These are phyloP conservation scores for Steinernema carpocapsae DNA, from an alignment of 2,888 invertebrate genomes.

Conservation along the genomic window DNA sequence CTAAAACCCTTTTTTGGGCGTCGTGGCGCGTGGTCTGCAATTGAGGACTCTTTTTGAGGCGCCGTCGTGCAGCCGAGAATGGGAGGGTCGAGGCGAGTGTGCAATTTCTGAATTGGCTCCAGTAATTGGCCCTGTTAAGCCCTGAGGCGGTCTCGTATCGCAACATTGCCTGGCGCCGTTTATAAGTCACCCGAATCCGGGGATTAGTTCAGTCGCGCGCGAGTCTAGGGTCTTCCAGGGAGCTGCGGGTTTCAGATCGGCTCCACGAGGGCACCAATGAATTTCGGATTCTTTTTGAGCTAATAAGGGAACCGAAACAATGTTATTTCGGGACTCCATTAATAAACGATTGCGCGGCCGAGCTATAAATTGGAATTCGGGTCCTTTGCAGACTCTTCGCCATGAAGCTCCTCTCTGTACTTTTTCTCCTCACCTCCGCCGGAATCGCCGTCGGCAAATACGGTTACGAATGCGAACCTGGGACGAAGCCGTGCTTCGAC, in stretches of 20 bases:
- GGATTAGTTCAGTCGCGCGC: too few species aligned
- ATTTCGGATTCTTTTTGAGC: too few species aligned
- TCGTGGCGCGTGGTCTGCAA: background rate
- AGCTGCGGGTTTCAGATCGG: too few species aligned
- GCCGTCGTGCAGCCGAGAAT: background rate
- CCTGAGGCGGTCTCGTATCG: background rate
- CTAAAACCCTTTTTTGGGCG: too few species aligned
- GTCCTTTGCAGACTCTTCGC: background rate
- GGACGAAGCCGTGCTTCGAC: background rate
- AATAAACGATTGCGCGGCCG: background rate
- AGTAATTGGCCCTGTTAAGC: conserved; percentile 1
- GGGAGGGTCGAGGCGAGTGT: background rate
- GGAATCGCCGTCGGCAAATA: background rate
- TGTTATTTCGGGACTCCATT: background rate
- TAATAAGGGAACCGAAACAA: too few species aligned
- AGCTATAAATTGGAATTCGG: background rate
- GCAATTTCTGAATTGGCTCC: background rate
- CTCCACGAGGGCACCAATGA: too few species aligned
- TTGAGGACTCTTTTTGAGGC: background rate
- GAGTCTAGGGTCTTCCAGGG: too few species aligned
- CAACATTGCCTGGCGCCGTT: background rate
- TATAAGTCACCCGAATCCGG: background rate
- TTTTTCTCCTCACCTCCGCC: background rate
- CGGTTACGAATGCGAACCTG: conserved; percentile 1
- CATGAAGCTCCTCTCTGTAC: background rate